Evolutionary conservation across 1,140 invertebrate species (phyloP).

Genomic region (Drosophila bocqueti): DNA sequence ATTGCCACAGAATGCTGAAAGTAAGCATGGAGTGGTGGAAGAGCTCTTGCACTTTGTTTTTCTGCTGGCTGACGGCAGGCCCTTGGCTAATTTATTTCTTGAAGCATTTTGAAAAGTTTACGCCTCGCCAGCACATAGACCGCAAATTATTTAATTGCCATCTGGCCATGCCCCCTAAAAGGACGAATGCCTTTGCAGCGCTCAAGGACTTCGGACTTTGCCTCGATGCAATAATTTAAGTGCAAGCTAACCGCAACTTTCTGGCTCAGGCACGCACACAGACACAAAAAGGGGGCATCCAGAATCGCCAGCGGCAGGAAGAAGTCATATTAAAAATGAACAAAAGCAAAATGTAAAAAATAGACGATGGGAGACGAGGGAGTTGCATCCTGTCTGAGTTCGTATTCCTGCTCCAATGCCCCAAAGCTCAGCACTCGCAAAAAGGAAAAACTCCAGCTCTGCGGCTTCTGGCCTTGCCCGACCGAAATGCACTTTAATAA

Average conservation of each 20-base stretch:
- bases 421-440: constrained; percentile 21
- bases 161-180: constrained; percentile 45
- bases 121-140: constrained; percentile 63
- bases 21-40: constrained; percentile 15
- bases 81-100: constrained; percentile 65
- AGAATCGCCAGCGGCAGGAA: constrained; percentile 42
- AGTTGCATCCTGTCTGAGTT: constrained; percentile 44
- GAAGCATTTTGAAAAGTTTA: constrained; percentile 60
- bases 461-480: constrained; percentile 59
- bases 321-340: constrained; percentile 81
- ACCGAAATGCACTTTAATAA: constrained; percentile 77
- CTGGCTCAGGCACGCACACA: constrained; percentile 57
- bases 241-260: constrained; percentile 78
- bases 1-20: constrained; percentile 62
- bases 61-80: constrained; percentile 18
- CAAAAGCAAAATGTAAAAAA: constrained; percentile 52
- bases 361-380: constrained; percentile 59
- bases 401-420: constrained; percentile 38
- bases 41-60: constrained; percentile 50
- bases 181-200: constrained; percentile 43
- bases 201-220: constrained; percentile 73
- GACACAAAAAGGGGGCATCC: background rate
- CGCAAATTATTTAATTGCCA: constrained; percentile 82
- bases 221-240: constrained; percentile 81
- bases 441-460: constrained; percentile 24